Conservation (phyloP, 2,888 invertebrate species). For the Tenthredo amoena region DNA sequence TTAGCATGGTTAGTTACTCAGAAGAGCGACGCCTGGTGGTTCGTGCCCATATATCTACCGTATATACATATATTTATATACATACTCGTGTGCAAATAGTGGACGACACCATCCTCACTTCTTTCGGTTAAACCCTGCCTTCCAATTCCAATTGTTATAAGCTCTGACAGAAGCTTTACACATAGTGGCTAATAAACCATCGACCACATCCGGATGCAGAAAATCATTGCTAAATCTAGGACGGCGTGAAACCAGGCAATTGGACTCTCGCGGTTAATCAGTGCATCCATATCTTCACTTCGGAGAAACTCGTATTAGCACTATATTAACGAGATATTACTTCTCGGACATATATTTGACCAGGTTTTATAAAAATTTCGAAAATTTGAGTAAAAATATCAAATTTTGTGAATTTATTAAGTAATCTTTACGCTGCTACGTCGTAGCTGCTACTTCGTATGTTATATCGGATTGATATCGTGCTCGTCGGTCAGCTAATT, state of each 20-base stretch:
- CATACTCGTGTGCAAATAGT: slow-evolving; percentile 9
- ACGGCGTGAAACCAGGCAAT: slow-evolving; percentile 10
- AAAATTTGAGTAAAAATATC: background rate
- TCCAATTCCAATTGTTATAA: background rate
- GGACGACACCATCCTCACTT: background rate
- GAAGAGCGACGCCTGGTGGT: slow-evolving; percentile 41
- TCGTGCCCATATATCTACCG: background rate
- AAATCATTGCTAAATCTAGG: slow-evolving; percentile 24
- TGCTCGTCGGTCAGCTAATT: background rate
- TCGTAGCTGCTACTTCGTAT: background rate
- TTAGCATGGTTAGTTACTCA: slow-evolving; percentile 49
- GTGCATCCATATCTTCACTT: slow-evolving; percentile 1
- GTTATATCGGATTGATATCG: background rate
- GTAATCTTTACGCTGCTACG: background rate
- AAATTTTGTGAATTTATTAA: background rate
- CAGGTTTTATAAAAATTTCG: background rate
- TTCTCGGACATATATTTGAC: background rate
- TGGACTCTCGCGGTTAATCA: slow-evolving; percentile 4
- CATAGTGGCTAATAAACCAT: background rate
- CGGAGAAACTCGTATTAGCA: background rate
- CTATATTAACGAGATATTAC: background rate
- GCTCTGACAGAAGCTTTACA: background rate
- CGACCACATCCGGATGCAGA: slow-evolving; percentile 4
- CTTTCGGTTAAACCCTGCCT: background rate
- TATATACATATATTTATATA: background rate